phyloP scores from a whole-genome alignment of 2,797 vertebrate species.

The Coccyzus lansbergi region DNA sequence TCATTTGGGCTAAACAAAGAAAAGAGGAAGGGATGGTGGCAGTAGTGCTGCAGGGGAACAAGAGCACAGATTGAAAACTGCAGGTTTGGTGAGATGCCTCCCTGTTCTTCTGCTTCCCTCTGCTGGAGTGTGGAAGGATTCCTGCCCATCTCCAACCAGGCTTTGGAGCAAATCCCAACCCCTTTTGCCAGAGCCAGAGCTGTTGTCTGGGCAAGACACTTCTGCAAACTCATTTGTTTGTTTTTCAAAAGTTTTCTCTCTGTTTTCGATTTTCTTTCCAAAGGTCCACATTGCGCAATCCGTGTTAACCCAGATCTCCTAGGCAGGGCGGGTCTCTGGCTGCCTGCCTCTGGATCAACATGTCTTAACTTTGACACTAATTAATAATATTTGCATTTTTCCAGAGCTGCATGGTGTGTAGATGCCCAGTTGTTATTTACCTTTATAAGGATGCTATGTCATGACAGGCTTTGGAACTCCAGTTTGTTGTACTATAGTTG shows the following conservation, averaged over 20 bases:
- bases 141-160: neutral
- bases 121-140: constrained; percentile 53
- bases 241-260: neutral
- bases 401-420: neutral
- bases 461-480: neutral
- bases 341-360: neutral
- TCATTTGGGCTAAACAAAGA: neutral
- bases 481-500: fast-evolving
- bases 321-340: fast-evolving
- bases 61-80: fast-evolving
- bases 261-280: fast-evolving
- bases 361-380: neutral
- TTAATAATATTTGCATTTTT: neutral
- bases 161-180: neutral
- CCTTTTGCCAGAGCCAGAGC: neutral
- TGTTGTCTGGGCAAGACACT: neutral
- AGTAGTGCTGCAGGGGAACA: neutral
- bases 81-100: neutral
- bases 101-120: constrained; percentile 65
- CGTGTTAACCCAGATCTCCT: fast-evolving
- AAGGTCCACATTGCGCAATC: fast-evolving
- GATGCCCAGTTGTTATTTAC: neutral
- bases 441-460: neutral
- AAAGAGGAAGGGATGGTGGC: neutral
- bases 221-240: neutral